These are phyloP conservation scores for Hirtodrosophila duncani DNA, from an alignment of 2,888 invertebrate genomes.

Conservation along the genomic window DNA sequence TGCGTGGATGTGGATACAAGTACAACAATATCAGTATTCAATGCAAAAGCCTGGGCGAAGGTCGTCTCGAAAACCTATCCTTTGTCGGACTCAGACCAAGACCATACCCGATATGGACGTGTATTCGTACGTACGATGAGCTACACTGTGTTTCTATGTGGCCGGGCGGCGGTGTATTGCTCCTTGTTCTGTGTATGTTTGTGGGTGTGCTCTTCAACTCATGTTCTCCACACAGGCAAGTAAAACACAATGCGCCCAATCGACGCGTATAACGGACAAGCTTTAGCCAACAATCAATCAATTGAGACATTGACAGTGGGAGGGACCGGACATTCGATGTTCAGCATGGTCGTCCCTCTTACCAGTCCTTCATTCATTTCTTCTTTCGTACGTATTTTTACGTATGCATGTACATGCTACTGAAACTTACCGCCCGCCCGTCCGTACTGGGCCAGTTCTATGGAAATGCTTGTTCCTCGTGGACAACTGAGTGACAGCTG, in stretches of 20 bases:
- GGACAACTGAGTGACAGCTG: slow-evolving; percentile 93
- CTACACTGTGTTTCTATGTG: background rate
- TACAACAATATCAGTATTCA: slow-evolving; percentile 21
- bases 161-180: slow-evolving; percentile 4
- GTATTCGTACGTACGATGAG: no score
- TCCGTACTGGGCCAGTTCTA: slow-evolving; percentile 94
- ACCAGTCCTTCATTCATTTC: background rate
- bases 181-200: background rate
- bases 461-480: slow-evolving; percentile 92
- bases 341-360: slow-evolving; percentile 19
- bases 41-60: slow-evolving; percentile 26
- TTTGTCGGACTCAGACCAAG: background rate
- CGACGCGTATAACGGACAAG: slow-evolving; percentile 55
- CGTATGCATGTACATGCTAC: slow-evolving; percentile 37
- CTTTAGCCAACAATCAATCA: slow-evolving; percentile 61
- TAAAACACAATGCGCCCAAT: slow-evolving; percentile 57
- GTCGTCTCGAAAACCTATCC: background rate
- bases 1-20: slow-evolving; percentile 39
- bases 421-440: slow-evolving; percentile 79
- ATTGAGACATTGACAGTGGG: slow-evolving; percentile 44
- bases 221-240: slow-evolving; percentile 44
- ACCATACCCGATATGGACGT: slow-evolving; percentile 47
- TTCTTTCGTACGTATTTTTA: background rate
- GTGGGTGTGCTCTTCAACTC: no score
- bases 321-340: slow-evolving; percentile 9